A percentile compares a stretch with the other conserved stretches of the same genome.
phyloP scores from a whole-genome alignment of 2,113 vertebrate species.

The Mungos mungo region DNA sequence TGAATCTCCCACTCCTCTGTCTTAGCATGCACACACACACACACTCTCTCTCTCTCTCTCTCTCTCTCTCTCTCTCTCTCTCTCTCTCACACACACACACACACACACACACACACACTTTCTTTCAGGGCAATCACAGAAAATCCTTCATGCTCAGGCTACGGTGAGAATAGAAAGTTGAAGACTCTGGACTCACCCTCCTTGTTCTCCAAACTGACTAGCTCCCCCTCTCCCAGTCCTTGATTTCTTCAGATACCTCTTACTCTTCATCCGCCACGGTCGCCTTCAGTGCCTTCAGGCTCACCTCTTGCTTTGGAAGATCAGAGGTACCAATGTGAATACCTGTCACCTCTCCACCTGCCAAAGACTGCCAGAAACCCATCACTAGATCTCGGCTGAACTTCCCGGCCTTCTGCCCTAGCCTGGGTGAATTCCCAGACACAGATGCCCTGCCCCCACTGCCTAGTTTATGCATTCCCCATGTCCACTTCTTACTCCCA shows the following conservation, averaged over 20 bases:
- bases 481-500: background rate
- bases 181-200: background rate
- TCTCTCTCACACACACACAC: too few species aligned
- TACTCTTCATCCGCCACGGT: background rate
- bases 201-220: background rate
- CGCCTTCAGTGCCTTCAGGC: background rate
- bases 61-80: too few species aligned
- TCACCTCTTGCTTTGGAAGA: background rate
- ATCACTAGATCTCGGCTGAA: background rate
- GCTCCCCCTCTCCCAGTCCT: too few species aligned
- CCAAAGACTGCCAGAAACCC: background rate
- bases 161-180: background rate
- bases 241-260: background rate
- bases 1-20: background rate
- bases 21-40: fast-evolving
- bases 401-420: background rate
- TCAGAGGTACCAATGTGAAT: background rate
- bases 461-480: background rate
- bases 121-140: background rate
- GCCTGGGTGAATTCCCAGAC: background rate
- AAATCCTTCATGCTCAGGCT: background rate
- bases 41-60: too few species aligned
- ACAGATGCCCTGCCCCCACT: background rate
- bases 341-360: background rate
- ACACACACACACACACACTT: background rate